Evolutionary conservation across 2,797 vertebrate species (phyloP), one percentile per base, ranked within the genome.

Genomic region (Muscicapa comitata): DNA sequence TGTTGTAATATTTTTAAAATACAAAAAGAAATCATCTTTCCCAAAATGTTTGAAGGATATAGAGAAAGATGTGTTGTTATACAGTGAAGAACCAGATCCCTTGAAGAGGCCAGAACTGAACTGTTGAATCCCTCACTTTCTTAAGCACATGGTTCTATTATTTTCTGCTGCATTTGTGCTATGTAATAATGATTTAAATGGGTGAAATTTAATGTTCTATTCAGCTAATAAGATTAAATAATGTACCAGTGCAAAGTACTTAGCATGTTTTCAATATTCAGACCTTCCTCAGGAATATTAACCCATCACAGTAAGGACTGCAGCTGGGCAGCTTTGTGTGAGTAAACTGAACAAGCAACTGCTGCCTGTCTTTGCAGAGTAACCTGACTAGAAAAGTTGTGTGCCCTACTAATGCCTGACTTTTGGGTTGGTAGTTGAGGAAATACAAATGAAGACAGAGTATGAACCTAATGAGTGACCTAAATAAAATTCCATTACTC

Each of bases 11-110:
- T 55, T 43, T 47, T 86, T 33, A 43, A 48, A 86, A 54, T 47
- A 9, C 20, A 33, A 3, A 33, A 40, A 26, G 20, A n/a, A 28
- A 8, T 51, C 16, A 31, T 4, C 28, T 47, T 71, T 84, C 45
- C 17, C 8, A 9, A 92, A 89, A 40, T 77, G 72, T 53, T 84
- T 84, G 37, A 31, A 43, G 14, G 40, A 7, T 50, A 9, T 11
- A 33, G 19, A 29, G 21, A 51, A 55, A 88, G 40, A 16, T 33
- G 4, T 47, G 21, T 37, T 0, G 0, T 54, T 66, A 45, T 4
- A 25, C 10, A 67, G 8, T 40, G 14, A 84, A 84, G 51, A 83
- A 13, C 6, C 21, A 57, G 19, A 53, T 73, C 16, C 35, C 61
- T 70, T 63, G 25, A 67, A 17, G 17, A 48, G 11, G 13, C 84